Evolutionary conservation across 2,797 vertebrate genomes (phyloP), one percentile per base, ranked within the genome.

Genomic region (Labeo calbasu): DNA sequence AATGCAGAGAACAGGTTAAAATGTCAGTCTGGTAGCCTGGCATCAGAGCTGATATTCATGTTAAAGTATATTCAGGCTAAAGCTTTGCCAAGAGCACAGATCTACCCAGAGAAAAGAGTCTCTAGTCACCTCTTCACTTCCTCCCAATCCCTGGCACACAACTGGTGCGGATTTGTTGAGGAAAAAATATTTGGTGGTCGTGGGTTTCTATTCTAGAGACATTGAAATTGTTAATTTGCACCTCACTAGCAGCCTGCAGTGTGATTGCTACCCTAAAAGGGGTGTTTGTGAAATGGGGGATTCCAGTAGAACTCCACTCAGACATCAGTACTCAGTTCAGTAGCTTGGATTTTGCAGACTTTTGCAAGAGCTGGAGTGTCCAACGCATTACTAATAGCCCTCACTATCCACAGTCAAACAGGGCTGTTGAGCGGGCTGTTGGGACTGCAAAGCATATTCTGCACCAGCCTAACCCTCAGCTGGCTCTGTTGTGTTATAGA

Each of bases 291-390:
- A 40, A 6, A 40, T 40, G 50, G 78, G 79, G 61, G 10, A 85
- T 85, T 81, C 50, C 70, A 25, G 3, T 0, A 11, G 51, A 85
- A 51, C 21, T 81, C 3, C 6, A 81, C 79, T 8, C 65, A 77
- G 70, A 75, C 75, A n/a, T 11, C 2, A 0, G 57, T 59, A 59
- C 57, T 19, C n/a, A 59, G 21, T 59, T 59, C 19, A 59, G 5
- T 3, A 28, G 55, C 0, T 11, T 57, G 2, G 77, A 79, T 2
- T 84, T 84, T 21, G 46, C 10, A 14, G 73, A 84, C 25, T 84
- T 84, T 61, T 15, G 57, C n/a, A 23, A 12, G 57, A 61, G 11
- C 46, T 70, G 36, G 21, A 51, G 13, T 17, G 40, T 80, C 8
- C 63, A 55, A 7, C 13, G 72, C 23, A 61, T 19, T 57, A 61